Conservation (phyloP, 2,888 invertebrate genomes). For the Empis stercorea region DNA sequence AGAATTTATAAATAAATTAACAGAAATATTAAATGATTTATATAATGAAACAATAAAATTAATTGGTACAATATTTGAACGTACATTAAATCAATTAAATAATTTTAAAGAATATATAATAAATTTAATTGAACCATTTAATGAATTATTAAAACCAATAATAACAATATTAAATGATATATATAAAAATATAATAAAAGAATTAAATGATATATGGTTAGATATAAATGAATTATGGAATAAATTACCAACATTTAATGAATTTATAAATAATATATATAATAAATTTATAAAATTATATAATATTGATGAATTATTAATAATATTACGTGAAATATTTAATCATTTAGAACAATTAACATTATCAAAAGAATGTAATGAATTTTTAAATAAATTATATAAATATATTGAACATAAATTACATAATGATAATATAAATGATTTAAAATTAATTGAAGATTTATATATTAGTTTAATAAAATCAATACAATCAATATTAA, state of each 20-base stretch:
- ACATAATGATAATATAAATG: constrained; percentile 44
- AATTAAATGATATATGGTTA: constrained; percentile 19
- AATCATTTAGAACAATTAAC: constrained; percentile 43
- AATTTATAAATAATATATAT: constrained; percentile 18
- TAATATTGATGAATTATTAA: constrained; percentile 44
- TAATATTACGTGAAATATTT: constrained; percentile 42
- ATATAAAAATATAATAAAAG: constrained; percentile 28
- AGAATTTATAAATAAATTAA: constrained; percentile 24
- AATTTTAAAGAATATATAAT: constrained; percentile 26
- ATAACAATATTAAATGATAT: constrained; percentile 34
- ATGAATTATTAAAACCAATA: constrained; percentile 31
- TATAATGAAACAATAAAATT: constrained; percentile 20
- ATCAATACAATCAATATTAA: constrained; percentile 41
- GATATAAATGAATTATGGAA: constrained; percentile 39
- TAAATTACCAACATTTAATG: constrained; percentile 37
- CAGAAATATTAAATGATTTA: constrained; percentile 20
- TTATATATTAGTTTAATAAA: constrained; percentile 44
- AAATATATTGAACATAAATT: constrained; percentile 55
- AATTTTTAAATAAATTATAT: constrained; percentile 45
- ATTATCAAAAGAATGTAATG: constrained; percentile 50
- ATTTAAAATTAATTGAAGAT: constrained; percentile 47
- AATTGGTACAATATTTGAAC: constrained; percentile 16
- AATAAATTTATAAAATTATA: constrained; percentile 33
- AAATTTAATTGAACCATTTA: constrained; percentile 31
- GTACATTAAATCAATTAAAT: constrained; percentile 20